phyloP scores from a whole-genome alignment of 2,113 vertebrate species.

The Spermophilus dauricus region DNA sequence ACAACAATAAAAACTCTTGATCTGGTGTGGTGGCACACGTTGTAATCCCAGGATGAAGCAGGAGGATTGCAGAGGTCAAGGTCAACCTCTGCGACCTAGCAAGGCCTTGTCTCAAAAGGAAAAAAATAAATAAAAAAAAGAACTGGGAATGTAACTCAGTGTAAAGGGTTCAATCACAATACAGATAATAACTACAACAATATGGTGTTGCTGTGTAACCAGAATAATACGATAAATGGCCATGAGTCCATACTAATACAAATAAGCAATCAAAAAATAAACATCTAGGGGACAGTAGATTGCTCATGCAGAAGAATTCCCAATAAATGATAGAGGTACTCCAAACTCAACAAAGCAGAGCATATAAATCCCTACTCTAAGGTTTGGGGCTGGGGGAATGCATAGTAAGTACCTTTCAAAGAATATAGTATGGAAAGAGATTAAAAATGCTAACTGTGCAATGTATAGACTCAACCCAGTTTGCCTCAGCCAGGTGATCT shows the following conservation, averaged over 20 bases:
- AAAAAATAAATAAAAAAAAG: not conserved
- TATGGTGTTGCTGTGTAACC: not conserved
- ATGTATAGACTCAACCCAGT: not conserved
- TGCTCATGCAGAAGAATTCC: not conserved
- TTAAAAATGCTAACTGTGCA: not conserved
- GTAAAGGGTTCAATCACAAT: no score
- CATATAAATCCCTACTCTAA: not conserved
- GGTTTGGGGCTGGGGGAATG: no score
- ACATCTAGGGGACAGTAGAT: not conserved
- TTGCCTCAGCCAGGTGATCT: not conserved
- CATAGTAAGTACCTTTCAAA: not conserved
- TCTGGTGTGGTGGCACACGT: no score
- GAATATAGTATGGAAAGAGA: not conserved
- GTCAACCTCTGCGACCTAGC: no score
- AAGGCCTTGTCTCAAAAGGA: no score
- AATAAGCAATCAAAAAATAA: not conserved
- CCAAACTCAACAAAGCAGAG: not conserved
- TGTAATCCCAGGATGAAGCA: no score
- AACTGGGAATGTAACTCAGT: no score
- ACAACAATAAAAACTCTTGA: no score
- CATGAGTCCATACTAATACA: not conserved
- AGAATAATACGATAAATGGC: not conserved
- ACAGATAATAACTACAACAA: no score
- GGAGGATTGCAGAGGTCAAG: no score
- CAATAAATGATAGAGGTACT: not conserved